Evolutionary conservation across 2,113 vertebrate genomes (phyloP), one percentile per base, ranked within the genome.

Genomic region (Megatriorchis doriae): DNA sequence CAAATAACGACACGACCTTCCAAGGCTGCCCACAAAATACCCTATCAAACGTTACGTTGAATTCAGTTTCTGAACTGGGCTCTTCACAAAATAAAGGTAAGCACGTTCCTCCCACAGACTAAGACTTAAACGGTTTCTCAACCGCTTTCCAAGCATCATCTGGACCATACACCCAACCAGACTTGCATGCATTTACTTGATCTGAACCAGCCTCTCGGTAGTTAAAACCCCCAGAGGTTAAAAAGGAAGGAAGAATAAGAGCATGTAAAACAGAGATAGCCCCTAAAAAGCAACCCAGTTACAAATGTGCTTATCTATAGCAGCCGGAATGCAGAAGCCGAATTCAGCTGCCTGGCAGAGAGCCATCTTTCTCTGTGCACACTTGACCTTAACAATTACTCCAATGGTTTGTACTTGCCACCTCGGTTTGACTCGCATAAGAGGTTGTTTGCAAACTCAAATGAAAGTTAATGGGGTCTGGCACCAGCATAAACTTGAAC

Each of bases 311-410:
- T 92, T 93, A 96, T 96, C 92, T 82, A 18, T 3, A 92, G 92
- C 80, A 74, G 80, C 73, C 85, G 93, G 91, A 95, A 96, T 14
- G 77, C 83, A 87, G 73, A 34, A 97, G 94, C 68, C 80, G 42
- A 92, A 53, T 68, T 89, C 90, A 92, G 86, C 86, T 25, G 21
- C 4, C 73, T 94, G 94, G 94, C 96, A 6, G 17, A 63, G 27
- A 36, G 83, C 96, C 95, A 92, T 11, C 73, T 32, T 81, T 29
- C 91, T 56, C 68, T 56, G 42, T 25, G 52, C 56, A 93, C 92
- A 42, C 56, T 92, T 96, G 95, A 97, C 95, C 95, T 93, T 38
- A 92, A 67, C 65, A 84, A 94, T 95, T 93, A 87, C 88, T 61
- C 65, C n/a, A 15, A 53, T 21, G 58, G 86, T 93, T 92, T 92